Evolutionary conservation across 2,888 invertebrate genomes (phyloP).

Genomic region (Xestia sexstrigata): DNA sequence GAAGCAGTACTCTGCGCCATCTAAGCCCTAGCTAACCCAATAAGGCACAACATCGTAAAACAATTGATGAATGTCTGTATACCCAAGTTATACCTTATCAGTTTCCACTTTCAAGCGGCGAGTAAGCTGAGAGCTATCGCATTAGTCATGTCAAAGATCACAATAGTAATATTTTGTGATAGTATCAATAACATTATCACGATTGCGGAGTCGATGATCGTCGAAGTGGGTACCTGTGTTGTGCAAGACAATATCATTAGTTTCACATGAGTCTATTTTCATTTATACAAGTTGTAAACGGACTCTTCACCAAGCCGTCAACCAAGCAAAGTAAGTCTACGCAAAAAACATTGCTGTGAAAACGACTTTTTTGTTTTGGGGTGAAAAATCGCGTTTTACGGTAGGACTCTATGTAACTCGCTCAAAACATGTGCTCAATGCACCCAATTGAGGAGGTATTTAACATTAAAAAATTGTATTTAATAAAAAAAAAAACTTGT

Average conservation of each 20-base stretch:
- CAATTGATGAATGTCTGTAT: conserved; percentile 45
- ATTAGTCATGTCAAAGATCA: conserved; percentile 60
- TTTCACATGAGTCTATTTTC: not conserved
- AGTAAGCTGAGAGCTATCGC: conserved; percentile 46
- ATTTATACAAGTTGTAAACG: not conserved
- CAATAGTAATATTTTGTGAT: conserved; percentile 55
- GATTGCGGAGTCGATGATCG: conserved; percentile 15
- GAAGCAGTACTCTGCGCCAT: not conserved
- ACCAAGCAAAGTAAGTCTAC: too few species aligned
- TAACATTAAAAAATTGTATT: too few species aligned
- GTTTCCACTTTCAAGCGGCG: conserved; percentile 40
- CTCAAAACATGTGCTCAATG: too few species aligned
- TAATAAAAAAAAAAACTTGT: too few species aligned
- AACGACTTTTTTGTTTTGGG: too few species aligned
- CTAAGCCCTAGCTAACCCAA: conserved; percentile 8
- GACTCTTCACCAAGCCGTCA: too few species aligned
- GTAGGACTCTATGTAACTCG: too few species aligned
- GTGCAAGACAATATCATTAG: conserved; percentile 28
- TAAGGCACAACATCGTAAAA: conserved; percentile 19
- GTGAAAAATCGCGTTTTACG: too few species aligned
- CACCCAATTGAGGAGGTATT: too few species aligned
- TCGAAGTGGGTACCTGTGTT: conserved; percentile 24
- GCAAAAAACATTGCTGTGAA: too few species aligned
- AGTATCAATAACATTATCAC: conserved; percentile 44
- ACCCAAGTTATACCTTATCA: conserved; percentile 42